phyloP scores from a whole-genome alignment of 2,113 vertebrate genomes.

The Prochilodus magdalenae region DNA sequence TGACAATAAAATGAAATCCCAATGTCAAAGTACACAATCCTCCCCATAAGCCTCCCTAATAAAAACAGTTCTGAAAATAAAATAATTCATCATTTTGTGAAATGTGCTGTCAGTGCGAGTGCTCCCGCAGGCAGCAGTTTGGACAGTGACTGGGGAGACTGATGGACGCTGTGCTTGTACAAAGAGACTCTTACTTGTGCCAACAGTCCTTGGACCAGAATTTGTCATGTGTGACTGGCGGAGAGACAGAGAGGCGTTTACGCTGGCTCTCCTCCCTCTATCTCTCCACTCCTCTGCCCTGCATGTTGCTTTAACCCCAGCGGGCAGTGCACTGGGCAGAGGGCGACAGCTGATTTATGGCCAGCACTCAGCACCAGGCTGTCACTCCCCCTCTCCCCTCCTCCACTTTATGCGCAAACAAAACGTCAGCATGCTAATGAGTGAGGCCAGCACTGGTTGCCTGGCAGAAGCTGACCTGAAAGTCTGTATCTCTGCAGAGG shows the following conservation, averaged over 20 bases:
- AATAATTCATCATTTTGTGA: constrained; percentile 38
- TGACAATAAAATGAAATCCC: constrained; percentile 14
- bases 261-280: constrained; percentile 64
- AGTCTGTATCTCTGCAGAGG: neutral
- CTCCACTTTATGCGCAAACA: constrained; percentile 35
- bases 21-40: constrained; percentile 1
- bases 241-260: constrained; percentile 70
- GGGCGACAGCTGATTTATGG: constrained; percentile 76
- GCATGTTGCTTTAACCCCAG: constrained; percentile 80
- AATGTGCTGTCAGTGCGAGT: constrained; percentile 33
- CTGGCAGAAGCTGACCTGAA: neutral
- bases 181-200: constrained; percentile 26
- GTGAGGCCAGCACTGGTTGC: neutral
- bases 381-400: constrained; percentile 12
- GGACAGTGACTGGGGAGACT: constrained; percentile 34
- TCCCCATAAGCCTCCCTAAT: constrained; percentile 21
- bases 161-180: constrained; percentile 25
- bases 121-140: constrained; percentile 17
- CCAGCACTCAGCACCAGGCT: constrained; percentile 29
- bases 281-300: constrained; percentile 45
- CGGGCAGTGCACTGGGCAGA: constrained; percentile 71
- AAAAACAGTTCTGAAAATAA: constrained; percentile 19
- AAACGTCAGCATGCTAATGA: constrained; percentile 41
- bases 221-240: constrained; percentile 63
- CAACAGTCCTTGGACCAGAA: constrained; percentile 35